A percentile compares a stretch with the other conserved stretches of the same genome.
These are phyloP conservation scores for Cyanistes caeruleus DNA, from an alignment of 2,113 vertebrate genomes.

Conservation along the genomic window DNA sequence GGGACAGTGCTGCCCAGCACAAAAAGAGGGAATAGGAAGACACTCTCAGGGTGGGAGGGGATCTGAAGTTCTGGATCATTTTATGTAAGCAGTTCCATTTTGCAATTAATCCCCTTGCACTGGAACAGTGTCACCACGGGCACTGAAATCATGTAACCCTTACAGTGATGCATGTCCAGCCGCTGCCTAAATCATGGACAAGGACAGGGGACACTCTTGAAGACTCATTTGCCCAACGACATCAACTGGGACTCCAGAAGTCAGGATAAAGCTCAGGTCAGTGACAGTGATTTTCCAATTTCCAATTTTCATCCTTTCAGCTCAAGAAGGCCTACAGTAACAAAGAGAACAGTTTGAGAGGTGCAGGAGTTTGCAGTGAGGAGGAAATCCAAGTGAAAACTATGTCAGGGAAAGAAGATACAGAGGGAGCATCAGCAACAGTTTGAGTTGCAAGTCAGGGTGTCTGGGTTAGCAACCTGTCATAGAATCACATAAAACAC, in stretches of 20 bases:
- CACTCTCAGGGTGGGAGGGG: background rate
- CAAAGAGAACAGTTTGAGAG: background rate
- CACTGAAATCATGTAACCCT: background rate
- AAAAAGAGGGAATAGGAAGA: background rate
- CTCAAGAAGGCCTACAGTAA: conserved; percentile 36
- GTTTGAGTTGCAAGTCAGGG: background rate
- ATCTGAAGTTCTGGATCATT: background rate
- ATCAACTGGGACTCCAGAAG: background rate
- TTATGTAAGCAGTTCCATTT: background rate
- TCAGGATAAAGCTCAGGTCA: background rate
- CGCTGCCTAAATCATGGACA: background rate
- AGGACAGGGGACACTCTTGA: background rate
- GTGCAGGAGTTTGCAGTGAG: background rate
- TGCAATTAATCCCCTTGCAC: background rate
- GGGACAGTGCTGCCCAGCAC: background rate
- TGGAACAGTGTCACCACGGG: background rate
- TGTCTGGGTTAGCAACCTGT: background rate
- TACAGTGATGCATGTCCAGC: conserved; percentile 53
- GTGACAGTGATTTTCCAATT: background rate
- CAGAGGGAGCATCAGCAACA: background rate
- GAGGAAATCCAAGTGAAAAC: background rate
- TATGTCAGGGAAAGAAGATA: background rate
- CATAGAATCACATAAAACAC: background rate
- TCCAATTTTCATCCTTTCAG: conserved; percentile 27
- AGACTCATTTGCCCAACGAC: background rate